Base-by-base conservation (phyloP, 1,140 invertebrate genomes). In the Vollenhovia emeryi region DNA sequence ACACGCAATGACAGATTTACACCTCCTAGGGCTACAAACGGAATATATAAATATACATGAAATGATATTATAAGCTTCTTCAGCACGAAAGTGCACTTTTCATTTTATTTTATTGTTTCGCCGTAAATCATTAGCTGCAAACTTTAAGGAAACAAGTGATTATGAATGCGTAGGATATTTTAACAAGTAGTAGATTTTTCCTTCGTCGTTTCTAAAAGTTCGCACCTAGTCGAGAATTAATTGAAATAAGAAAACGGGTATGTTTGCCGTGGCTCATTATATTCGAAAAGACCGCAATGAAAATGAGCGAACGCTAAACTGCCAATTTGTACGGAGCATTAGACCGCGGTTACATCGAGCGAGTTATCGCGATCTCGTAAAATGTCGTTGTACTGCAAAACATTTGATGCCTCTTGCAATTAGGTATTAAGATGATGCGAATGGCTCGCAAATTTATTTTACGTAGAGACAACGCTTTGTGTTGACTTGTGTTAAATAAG, bases 281-380 rank as follows among this genome's bases (percentile, higher is more conserved):
- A 11, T 21, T 27, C 27, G 13, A 21, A 9, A 33, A 52, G 18
- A 40, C 15, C 11, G 48, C 21, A 52, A 69, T 40, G 48, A 69
- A 40, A 6, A 13, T 13, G 33, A 15, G 27, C 27, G 48, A 78
- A 64, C 45, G 30, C 33, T 40, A 52, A 66, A 68, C 11, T 36
- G 45, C n/a, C 59, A 79, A 66, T 79, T 79, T 27, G 55, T 21
- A 36, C 18, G 15, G 36, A 76, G 27, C 74, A 50, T 18, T 50
- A 36, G 2, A 50, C 33, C 18, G 27, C 24, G 13, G n/a, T 78
- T 33, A 48, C 24, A 27, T 18, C 33, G 15, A 13, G 21, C 24
- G 43, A 40, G 21, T 71, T 80, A 71, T 80, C 45, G 50, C 50
- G 24, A 71, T 69, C 48, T 30, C 18, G 64, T 69, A 80, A 80